Base-by-base conservation (phyloP, 35 echinoderm and acorn worm species). In the Chiridota heheva region DNA sequence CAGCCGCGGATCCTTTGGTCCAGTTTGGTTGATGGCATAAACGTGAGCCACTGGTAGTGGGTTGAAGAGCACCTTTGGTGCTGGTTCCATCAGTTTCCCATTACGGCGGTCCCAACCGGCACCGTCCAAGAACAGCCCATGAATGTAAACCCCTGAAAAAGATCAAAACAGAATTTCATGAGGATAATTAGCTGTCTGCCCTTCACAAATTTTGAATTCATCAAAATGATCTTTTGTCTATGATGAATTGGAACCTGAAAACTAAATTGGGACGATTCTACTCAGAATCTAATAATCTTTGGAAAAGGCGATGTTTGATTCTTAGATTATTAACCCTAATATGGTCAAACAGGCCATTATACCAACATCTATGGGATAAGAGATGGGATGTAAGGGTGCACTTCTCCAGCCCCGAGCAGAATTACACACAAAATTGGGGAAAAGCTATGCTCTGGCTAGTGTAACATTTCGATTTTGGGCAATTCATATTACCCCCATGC, bases 71-170 rank as follows among this genome's bases (percentile, higher is more conserved):
- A 98, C 89, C 72, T 98, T 98, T 15, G 95, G 89, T 7, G 84
- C 81, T 2, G 95, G 89, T 46, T 98, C 95, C 20, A 98, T 79
- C 24, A 98, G 95, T 34, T 91, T 91, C 65, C 95, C 91, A 86
- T 98, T 98, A 36, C 95, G 85, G 15, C 95, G 78, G 61, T 98
- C 95, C 95, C 95, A 98, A 39, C 95, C 95, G 6, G 95, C 95
- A 60, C 95, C 95, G 33, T 98, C 95, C 57, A 98, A 67, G 79
- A 91, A 98, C 47, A 98, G 81, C 4, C 95, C 95, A 72, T 98
- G 71, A 42, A 98, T 43, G 67, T 98, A 91, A 6, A 98, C 95
- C 44, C 95, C 95, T 98, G 39, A 44, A 20, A 40, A 69, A 45
- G 30, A 67, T 77, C 43, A 40, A 64, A 69, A 34, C 36, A 39